These are phyloP conservation scores for Simalia tracyae DNA, from an alignment of 2,797 vertebrate species.

Conservation along the genomic window DNA sequence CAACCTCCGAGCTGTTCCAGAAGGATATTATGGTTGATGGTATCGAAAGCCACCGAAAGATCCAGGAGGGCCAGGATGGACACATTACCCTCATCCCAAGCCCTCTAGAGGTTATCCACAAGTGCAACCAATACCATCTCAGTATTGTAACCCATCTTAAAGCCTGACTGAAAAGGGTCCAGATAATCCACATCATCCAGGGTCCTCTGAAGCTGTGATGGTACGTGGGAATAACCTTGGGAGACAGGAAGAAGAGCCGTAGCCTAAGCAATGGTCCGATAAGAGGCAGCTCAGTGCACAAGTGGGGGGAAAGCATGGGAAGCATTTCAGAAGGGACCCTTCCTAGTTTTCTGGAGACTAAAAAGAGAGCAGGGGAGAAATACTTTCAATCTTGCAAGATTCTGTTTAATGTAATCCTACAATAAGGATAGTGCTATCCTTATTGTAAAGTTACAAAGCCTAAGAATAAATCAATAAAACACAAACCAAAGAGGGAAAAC, in stretches of 20 bases:
- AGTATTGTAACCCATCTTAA: neutral
- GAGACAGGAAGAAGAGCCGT: neutral
- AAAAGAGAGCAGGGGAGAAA: neutral
- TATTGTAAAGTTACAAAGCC: neutral
- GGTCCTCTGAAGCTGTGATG: neutral
- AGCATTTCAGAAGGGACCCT: neutral
- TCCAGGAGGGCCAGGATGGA: neutral
- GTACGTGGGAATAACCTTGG: neutral
- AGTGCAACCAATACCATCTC: neutral
- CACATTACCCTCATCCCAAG: neutral
- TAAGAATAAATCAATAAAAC: neutral
- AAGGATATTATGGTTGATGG: neutral
- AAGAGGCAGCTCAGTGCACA: neutral
- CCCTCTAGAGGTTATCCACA: neutral
- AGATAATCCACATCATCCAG: neutral
- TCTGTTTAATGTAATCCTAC: neutral
- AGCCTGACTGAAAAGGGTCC: neutral
- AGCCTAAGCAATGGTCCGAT: neutral
- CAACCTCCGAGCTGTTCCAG: neutral
- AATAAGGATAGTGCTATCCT: neutral
- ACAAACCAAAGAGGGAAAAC: neutral
- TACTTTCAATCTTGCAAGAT: neutral
- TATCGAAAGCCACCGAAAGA: neutral
- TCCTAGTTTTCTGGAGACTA: neutral
- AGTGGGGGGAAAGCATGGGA: neutral